Percentiles rank a stretch among this genome's conserved stretches.
Conservation (phyloP, 2,113 vertebrate genomes). For the Elanoides forficatus region DNA sequence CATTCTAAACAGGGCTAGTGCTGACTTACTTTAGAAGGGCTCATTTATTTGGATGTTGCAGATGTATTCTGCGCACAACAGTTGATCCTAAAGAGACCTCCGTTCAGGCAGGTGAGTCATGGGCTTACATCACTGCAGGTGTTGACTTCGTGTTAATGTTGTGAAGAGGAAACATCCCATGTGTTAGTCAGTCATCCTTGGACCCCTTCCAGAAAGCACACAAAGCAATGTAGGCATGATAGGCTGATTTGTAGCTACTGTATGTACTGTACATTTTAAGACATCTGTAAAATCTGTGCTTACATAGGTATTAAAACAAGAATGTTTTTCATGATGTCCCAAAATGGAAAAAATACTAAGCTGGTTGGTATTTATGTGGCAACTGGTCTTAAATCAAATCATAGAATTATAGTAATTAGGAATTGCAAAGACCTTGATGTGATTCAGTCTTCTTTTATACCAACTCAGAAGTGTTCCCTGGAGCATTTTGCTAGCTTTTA, state of each 20-base stretch:
- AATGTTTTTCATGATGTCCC: background rate
- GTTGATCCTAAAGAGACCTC: constrained; percentile 50
- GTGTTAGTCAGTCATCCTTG: constrained; percentile 30
- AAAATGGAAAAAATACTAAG: background rate
- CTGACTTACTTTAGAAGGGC: constrained; percentile 69
- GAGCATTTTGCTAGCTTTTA: background rate
- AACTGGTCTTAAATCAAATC: background rate
- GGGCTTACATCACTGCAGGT: constrained; percentile 71
- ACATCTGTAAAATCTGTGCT: background rate
- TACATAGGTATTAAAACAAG: background rate
- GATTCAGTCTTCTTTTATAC: background rate
- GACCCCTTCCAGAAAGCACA: constrained; percentile 41
- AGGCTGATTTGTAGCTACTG: constrained; percentile 47
- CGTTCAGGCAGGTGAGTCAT: constrained; percentile 74
- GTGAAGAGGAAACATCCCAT: constrained; percentile 55
- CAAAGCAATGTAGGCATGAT: constrained; percentile 9
- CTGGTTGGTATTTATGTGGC: background rate
- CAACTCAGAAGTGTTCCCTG: background rate
- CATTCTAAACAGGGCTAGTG: constrained; percentile 66
- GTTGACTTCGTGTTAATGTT: constrained; percentile 2
- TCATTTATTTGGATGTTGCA: constrained; percentile 65
- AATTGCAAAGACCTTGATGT: background rate
- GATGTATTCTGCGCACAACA: constrained; percentile 58
- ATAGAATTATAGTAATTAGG: constrained; percentile 25
- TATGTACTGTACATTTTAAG: constrained; percentile 15